Conservation (phyloP, 2,888 invertebrate genomes). For the Noctua fimbriata region DNA sequence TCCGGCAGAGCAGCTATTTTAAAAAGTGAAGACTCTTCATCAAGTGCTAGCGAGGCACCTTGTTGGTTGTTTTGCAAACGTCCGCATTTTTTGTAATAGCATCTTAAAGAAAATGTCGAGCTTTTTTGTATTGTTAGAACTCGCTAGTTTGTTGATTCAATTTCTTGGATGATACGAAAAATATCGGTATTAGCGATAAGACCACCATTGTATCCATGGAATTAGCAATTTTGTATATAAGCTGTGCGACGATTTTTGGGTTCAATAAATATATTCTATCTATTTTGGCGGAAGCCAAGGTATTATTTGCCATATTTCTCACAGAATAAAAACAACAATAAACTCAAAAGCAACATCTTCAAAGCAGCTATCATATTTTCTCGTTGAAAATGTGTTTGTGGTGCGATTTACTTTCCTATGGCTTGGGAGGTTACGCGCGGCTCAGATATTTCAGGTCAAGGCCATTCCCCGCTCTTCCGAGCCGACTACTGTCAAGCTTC, state of each 20-base stretch:
- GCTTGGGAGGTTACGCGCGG: constrained; percentile 34
- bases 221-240: not conserved
- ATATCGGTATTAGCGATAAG: not conserved
- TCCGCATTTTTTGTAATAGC: constrained; percentile 4
- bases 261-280: not conserved
- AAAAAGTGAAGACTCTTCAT: constrained; percentile 20
- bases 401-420: constrained; percentile 17
- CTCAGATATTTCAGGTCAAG: constrained; percentile 68
- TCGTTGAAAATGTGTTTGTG: constrained; percentile 26
- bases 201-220: not conserved
- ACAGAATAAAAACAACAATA: not conserved
- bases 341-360: not conserved
- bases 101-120: constrained; percentile 1
- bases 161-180: not conserved
- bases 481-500: constrained; percentile 49
- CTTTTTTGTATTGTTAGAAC: not conserved
- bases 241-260: not conserved
- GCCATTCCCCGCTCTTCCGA: constrained; percentile 45
- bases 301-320: not conserved
- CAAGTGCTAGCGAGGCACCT: constrained; percentile 3
- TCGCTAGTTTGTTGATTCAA: not conserved
- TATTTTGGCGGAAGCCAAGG: not conserved
- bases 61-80: constrained; percentile 21
- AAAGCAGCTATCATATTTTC: constrained; percentile 33
- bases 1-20: constrained; percentile 6